phyloP scores from a whole-genome alignment of 2,113 vertebrate species.

The Syrrhaptes paradoxus region DNA sequence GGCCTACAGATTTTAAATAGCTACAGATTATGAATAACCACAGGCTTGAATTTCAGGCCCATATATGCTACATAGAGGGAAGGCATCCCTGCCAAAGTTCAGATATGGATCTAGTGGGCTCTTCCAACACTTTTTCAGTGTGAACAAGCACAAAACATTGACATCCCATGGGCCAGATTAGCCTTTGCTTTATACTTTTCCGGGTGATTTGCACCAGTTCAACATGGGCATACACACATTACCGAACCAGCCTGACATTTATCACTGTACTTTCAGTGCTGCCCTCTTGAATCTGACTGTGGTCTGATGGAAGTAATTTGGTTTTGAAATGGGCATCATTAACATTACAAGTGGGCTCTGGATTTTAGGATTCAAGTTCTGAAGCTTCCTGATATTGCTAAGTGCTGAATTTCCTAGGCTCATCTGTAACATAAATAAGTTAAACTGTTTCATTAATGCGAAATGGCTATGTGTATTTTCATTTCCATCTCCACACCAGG shows the following conservation, averaged over 20 bases:
- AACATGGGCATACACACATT: rapidly evolving
- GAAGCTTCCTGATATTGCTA: background rate
- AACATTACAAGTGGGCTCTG: background rate
- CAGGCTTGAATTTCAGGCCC: background rate
- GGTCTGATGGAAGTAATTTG: background rate
- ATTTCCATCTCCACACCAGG: background rate
- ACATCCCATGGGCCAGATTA: background rate
- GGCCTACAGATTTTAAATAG: background rate
- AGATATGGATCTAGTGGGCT: background rate
- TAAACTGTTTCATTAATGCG: background rate
- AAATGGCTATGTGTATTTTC: background rate
- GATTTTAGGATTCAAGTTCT: background rate
- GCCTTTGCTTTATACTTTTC: background rate
- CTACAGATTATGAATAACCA: background rate
- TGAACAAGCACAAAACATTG: background rate
- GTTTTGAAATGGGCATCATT: background rate
- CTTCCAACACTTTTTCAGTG: background rate
- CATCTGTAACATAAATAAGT: background rate
- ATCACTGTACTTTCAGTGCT: background rate
- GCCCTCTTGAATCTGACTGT: background rate
- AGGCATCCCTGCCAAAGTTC: background rate
- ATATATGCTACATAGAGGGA: background rate
- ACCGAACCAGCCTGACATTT: background rate
- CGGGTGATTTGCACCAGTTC: background rate
- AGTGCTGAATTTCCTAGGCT: background rate